Percentiles rank a stretch among this genome's conserved stretches.
phyloP scores from a whole-genome alignment of 2,888 invertebrate genomes.

The Diaprepes abbreviatus region DNA sequence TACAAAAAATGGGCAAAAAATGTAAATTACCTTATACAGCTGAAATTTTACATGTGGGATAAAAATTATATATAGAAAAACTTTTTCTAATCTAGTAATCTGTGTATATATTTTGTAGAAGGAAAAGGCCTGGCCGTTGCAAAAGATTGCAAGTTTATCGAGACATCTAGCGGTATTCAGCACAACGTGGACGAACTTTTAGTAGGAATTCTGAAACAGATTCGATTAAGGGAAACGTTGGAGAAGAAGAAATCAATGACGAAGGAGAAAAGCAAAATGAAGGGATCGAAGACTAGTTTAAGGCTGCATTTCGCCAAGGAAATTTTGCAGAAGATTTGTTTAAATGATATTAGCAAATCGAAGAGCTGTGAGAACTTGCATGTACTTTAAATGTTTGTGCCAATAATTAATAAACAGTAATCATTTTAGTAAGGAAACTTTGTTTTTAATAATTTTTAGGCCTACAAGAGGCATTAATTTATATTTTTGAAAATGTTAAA shows the following conservation, averaged over 20 bases:
- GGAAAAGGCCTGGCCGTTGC: slow-evolving; percentile 91
- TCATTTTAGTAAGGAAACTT: not conserved
- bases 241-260: slow-evolving; percentile 74
- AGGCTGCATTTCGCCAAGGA: slow-evolving; percentile 86
- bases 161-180: slow-evolving; percentile 95
- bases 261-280: slow-evolving; percentile 71
- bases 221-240: slow-evolving; percentile 81
- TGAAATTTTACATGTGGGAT: too few species aligned
- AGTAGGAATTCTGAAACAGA: slow-evolving; percentile 93
- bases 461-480: too few species aligned
- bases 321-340: slow-evolving; percentile 86
- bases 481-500: too few species aligned
- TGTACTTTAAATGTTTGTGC: slow-evolving; percentile 73
- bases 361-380: slow-evolving; percentile 91
- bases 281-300: slow-evolving; percentile 85
- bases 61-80: too few species aligned
- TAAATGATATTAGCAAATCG: slow-evolving; percentile 87
- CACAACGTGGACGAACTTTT: slow-evolving; percentile 97
- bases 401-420: not conserved
- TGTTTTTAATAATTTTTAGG: too few species aligned
- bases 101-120: slow-evolving; percentile 78
- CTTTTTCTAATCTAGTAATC: too few species aligned
- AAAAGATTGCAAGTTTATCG: slow-evolving; percentile 93
- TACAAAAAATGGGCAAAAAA: too few species aligned
- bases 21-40: too few species aligned